Percentiles rank a stretch among this genome's conserved stretches.
Evolutionary conservation across 1,140 invertebrate species (phyloP).

Genomic region (Listronotus oregonensis): DNA sequence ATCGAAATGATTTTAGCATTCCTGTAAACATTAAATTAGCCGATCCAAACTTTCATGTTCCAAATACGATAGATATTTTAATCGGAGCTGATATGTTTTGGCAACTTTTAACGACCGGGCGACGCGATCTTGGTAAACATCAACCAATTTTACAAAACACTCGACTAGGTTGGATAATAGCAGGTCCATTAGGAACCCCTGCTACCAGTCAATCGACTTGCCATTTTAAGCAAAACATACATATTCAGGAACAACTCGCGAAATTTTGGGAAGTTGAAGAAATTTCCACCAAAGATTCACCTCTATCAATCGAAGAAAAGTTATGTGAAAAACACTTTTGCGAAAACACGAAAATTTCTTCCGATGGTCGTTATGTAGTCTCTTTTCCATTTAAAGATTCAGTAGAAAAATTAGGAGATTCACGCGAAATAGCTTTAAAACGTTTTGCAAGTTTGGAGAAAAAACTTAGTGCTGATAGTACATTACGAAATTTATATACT

Average conservation of each 20-base stretch:
- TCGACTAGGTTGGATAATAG: conserved; percentile 9
- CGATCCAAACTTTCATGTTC: background rate
- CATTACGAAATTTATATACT: no score
- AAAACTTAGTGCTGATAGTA: no score
- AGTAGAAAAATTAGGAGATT: no score
- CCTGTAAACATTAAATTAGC: conserved; percentile 5
- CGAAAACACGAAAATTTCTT: no score
- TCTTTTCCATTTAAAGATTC: no score
- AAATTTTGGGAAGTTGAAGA: conserved; percentile 13
- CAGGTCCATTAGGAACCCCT: background rate
- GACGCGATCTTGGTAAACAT: background rate
- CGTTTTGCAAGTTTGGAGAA: no score
- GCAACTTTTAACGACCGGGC: background rate
- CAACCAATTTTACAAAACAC: conserved; percentile 10
- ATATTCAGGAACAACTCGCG: conserved; percentile 4
- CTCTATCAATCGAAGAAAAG: no score
- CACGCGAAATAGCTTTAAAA: no score
- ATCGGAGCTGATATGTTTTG: conserved; percentile 12
- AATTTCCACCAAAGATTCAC: background rate
- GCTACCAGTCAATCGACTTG: background rate
- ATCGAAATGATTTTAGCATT: background rate
- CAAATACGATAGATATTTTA: conserved; percentile 8
- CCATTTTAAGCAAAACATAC: background rate
- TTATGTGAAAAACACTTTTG: no score
- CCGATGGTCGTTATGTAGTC: no score